Evolutionary conservation across 2,113 vertebrate species (phyloP), one percentile per base, ranked within the genome.

Genomic region (Hypomesus transpacificus): DNA sequence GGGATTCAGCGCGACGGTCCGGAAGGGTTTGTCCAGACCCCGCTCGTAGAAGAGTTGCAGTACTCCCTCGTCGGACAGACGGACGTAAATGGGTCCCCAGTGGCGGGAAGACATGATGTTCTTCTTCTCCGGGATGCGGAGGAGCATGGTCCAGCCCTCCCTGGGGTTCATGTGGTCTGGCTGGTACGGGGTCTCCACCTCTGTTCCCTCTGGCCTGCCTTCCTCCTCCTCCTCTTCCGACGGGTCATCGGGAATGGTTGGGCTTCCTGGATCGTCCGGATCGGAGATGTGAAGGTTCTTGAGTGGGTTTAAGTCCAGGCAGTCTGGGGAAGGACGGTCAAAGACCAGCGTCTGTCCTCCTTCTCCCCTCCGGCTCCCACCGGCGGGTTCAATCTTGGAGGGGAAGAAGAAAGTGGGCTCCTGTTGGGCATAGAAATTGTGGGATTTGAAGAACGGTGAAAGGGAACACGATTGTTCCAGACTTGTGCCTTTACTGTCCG

Each of bases 101-200:
- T 96, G 95, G 62, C 95, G 91, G n/a, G 95, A 96, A 5, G 95
- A 96, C 95, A 96, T 96, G 69, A 96, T 95, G 81, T 95, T 96
- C 83, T 96, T 96, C 75, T 95, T 96, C 84, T 96, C 95, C 0
- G 95, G 95, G 76, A 96, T 96, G 81, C 95, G 91, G n/a, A 96
- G 90, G 89, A 96, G 95, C 94, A 96, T 93, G 66, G 93, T 89
- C 95, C 95, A 96, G 50, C 95, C 95, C 6, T 94, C 93, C 69
- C 85, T 91, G 54, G 88, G 82, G 46, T 79, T 87, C 82, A 90
- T 76, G 53, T 83, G 83, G 26, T 81, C 69, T 3, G 90, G 86
- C 13, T 80, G 80, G 39, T 88, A 87, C 0, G 66, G 68, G 52
- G 75, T 64, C 60, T 82, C 80, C 14, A 54, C 24, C 6, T 58